Conservation (phyloP, 2,797 vertebrate genomes). For the Schizothorax lantsangensis region DNA sequence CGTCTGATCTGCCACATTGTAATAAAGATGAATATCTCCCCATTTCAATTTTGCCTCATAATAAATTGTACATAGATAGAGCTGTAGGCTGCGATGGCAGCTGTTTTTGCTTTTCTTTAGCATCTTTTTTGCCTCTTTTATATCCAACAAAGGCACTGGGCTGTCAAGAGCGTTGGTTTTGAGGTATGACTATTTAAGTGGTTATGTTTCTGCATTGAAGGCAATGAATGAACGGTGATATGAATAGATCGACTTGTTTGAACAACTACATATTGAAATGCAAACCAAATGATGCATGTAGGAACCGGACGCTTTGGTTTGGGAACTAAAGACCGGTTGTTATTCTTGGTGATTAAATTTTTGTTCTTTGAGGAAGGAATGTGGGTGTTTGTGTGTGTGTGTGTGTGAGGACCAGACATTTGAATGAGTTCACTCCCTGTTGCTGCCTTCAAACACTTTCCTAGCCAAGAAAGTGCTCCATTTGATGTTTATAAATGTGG, state of each 20-base stretch:
- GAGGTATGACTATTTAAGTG: slow-evolving; percentile 21
- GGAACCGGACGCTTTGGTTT: slow-evolving; percentile 16
- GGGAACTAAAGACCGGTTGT: slow-evolving; percentile 31
- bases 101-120: slow-evolving; percentile 16
- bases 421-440: neutral
- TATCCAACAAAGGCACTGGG: neutral
- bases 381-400: neutral
- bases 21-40: slow-evolving; percentile 56
- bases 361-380: neutral
- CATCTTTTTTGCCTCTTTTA: neutral
- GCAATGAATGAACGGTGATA: neutral
- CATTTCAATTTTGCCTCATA: slow-evolving; percentile 35
- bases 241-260: slow-evolving; percentile 24
- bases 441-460: neutral
- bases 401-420: neutral
- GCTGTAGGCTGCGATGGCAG: slow-evolving; percentile 25
- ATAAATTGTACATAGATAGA: slow-evolving; percentile 48
- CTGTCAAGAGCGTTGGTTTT: neutral
- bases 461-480: neutral
- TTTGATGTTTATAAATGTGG: slow-evolving; percentile 40
- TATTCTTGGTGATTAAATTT: slow-evolving; percentile 30
- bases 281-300: slow-evolving; percentile 18
- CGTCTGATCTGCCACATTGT: slow-evolving; percentile 44
- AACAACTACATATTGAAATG: slow-evolving; percentile 28
- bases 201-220: slow-evolving; percentile 8